These are phyloP conservation scores for Drosophila eugracilis DNA, from an alignment of 1,140 invertebrate species.

Conservation along the genomic window DNA sequence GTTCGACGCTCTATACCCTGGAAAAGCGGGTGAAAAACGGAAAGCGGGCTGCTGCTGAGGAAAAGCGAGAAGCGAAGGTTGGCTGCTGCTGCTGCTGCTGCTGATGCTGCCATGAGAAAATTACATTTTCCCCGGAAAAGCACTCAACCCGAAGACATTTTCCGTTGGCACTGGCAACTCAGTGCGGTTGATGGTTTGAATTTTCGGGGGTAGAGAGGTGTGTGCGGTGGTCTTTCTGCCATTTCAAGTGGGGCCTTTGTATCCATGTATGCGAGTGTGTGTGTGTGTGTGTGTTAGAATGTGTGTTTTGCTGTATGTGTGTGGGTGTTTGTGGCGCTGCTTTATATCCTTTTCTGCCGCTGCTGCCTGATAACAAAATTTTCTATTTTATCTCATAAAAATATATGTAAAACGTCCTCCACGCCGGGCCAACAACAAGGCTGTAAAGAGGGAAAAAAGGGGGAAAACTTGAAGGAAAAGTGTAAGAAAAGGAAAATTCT, in stretches of 20 bases:
- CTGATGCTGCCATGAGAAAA: slow-evolving; percentile 84
- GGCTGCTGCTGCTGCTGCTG: too few species aligned
- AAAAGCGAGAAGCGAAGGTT: slow-evolving; percentile 34
- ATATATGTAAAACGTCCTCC: slow-evolving; percentile 60
- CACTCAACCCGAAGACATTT: slow-evolving; percentile 83
- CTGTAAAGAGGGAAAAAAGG: background rate
- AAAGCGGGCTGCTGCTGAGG: too few species aligned
- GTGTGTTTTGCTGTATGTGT: slow-evolving; percentile 24
- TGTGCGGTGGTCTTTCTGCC: slow-evolving; percentile 48
- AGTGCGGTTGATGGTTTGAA: slow-evolving; percentile 30
- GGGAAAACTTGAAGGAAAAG: slow-evolving; percentile 14
- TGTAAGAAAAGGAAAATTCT: slow-evolving; percentile 53
- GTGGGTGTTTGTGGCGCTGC: slow-evolving; percentile 49
- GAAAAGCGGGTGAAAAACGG: slow-evolving; percentile 43
- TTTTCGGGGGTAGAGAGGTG: too few species aligned
- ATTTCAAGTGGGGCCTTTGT: slow-evolving; percentile 70
- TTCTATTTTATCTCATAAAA: slow-evolving; percentile 84
- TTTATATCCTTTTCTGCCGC: slow-evolving; percentile 82
- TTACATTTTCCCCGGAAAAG: slow-evolving; percentile 84
- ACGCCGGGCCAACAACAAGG: slow-evolving; percentile 12
- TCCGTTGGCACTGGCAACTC: slow-evolving; percentile 79
- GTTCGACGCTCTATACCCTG: slow-evolving; percentile 64
- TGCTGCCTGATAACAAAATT: slow-evolving; percentile 83
- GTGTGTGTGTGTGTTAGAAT: slow-evolving; percentile 33
- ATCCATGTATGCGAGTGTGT: slow-evolving; percentile 23